Conservation (phyloP, 2,797 vertebrate genomes). For the Lepilemur septentrionalis region DNA sequence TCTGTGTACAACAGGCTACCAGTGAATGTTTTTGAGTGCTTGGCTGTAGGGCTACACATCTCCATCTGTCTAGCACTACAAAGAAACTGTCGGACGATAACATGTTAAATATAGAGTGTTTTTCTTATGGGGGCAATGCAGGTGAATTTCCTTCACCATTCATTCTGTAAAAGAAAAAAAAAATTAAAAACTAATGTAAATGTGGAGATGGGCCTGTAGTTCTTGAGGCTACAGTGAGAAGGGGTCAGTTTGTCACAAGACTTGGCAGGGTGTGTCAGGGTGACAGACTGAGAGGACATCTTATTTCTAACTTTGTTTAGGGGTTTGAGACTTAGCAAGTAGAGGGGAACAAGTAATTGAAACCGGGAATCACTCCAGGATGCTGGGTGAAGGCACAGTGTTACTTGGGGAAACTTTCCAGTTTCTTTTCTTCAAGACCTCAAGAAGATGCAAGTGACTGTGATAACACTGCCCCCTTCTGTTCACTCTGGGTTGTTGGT, state of each 20-base stretch:
- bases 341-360: background rate
- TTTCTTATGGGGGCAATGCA: background rate
- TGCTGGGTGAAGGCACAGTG: background rate
- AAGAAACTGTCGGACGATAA: background rate
- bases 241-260: background rate
- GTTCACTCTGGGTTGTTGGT: background rate
- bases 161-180: background rate
- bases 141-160: background rate
- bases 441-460: background rate
- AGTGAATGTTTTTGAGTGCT: background rate
- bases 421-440: background rate
- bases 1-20: background rate
- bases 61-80: background rate
- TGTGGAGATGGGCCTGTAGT: background rate
- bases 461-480: constrained; percentile 60
- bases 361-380: background rate
- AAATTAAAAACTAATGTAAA: background rate
- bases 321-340: background rate
- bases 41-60: background rate
- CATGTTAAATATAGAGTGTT: background rate
- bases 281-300: background rate
- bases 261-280: background rate
- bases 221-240: background rate
- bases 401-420: background rate
- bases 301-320: background rate